Evolutionary conservation across 53 echinoderm and acorn worm species (phyloP), one percentile per base, ranked within the genome.

Genomic region (Holothuria leucospilota): DNA sequence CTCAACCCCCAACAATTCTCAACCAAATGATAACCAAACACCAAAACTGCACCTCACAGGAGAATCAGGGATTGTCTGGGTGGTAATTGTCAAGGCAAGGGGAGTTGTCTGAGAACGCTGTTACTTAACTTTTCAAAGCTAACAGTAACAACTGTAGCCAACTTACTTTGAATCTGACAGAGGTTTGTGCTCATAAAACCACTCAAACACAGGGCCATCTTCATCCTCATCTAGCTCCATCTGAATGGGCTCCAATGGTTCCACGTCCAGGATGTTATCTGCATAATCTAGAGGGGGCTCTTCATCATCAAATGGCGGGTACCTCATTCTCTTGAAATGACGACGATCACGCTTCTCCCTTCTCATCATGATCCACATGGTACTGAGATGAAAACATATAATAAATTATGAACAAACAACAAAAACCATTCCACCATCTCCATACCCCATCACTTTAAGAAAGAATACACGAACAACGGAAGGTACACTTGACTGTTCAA

Each of bases 331-430:
- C 82, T 99, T 99, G 94, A 99, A 99, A 87, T 99, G 99, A 20
- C 99, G 92, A 25, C 99, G 94, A 67, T 99, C 99, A 58, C 99
- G 95, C 95, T 99, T 99, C 90, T 99, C 99, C 8, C 98, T 87
- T 59, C 99, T 89, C 99, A 99, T 99, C 99, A 99, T 99, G 86
- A 99, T 99, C 99, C 99, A 99, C 99, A 99, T 99, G 28, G 93
- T 63, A 51, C 99, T 99, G 56, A 21, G 27, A 73, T 9, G 51
- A 52, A 56, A 56, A 56, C 8, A 4, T 5, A 56, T 1, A 49
- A 11, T 49, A 49, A 49, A 49, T 49, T 6, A 49, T 49, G 34
- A 34, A 34, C 34, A 34, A 34, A 34, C 34, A 34, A 34, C 34
- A 1, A 34, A n/a, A 34, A 34, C 34, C 34, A 34, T 34, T 34